A percentile compares a stretch with the other conserved stretches of the same genome.
Evolutionary conservation across 2,888 invertebrate genomes (phyloP).

Genomic region (Micropterix aruncella): DNA sequence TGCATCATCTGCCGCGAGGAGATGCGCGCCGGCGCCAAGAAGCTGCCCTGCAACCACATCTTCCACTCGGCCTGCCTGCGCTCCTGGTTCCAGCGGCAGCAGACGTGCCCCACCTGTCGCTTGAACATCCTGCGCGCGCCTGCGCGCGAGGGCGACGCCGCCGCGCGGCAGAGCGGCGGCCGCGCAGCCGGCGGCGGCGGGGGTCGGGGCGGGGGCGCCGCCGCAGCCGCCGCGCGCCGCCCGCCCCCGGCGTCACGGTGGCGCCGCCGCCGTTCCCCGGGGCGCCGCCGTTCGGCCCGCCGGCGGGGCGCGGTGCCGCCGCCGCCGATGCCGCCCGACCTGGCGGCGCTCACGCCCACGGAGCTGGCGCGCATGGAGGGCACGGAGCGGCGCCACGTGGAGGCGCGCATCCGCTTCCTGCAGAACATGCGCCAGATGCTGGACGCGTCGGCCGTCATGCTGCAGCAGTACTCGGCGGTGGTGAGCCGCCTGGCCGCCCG

Average conservation of each 20-base stretch:
- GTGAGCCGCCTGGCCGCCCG: constrained; percentile 40
- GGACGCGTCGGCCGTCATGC: constrained; percentile 86
- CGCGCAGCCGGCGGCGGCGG: constrained; percentile 18
- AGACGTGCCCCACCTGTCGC: constrained; percentile 98
- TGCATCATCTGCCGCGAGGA: constrained; percentile 97
- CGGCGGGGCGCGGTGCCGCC: constrained; percentile 23
- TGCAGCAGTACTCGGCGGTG: constrained; percentile 82
- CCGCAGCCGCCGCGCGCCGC: constrained; percentile 18
- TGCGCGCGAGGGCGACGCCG: constrained; percentile 20
- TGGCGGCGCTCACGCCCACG: constrained; percentile 63
- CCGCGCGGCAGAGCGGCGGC: constrained; percentile 24
- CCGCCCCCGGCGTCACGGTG: constrained; percentile 10
- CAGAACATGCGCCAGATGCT: constrained; percentile 79
- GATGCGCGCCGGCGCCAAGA: constrained; percentile 73
- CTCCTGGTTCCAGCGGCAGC: constrained; percentile 99
- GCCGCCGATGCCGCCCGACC: constrained; percentile 62
- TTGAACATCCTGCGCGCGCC: constrained; percentile 56
- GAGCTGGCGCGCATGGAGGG: constrained; percentile 86
- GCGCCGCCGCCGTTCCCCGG: constrained; percentile 19
- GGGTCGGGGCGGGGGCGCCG: constrained; percentile 13
- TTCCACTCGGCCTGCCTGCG: constrained; percentile 96
- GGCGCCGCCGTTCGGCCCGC: constrained; percentile 19
- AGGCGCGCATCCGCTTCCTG: constrained; percentile 73
- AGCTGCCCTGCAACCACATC: constrained; percentile 97
- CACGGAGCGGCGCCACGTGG: constrained; percentile 70